Conservation (phyloP, 2,113 vertebrate species). For the Columba janthina region DNA sequence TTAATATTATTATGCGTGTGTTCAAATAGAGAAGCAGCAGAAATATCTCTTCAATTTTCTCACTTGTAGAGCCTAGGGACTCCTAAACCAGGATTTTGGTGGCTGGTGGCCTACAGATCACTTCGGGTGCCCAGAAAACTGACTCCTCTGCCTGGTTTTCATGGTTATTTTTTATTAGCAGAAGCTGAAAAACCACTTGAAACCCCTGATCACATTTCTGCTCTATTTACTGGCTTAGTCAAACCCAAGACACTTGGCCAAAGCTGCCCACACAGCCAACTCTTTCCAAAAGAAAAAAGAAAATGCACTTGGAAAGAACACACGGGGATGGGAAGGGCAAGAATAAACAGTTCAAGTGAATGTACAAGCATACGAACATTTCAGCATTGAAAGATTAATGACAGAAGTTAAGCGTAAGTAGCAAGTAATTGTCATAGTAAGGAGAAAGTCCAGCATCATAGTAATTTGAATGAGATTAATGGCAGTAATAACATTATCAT, state of each 20-base stretch:
- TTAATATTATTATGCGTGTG: background rate
- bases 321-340: background rate
- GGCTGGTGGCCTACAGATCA: constrained; percentile 27
- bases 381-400: background rate
- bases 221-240: background rate
- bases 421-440: constrained; percentile 18
- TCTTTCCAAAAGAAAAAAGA: background rate
- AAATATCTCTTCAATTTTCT: constrained; percentile 44
- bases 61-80: background rate
- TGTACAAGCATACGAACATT: background rate
- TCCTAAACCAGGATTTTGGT: constrained; percentile 19
- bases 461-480: constrained; percentile 41
- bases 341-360: background rate
- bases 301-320: background rate
- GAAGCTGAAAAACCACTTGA: background rate
- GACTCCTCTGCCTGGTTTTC: background rate
- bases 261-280: background rate
- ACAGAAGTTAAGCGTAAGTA: background rate
- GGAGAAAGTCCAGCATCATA: constrained; percentile 28
- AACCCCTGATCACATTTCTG: background rate
- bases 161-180: constrained; percentile 7
- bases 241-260: background rate
- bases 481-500: constrained; percentile 36
- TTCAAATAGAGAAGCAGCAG: constrained; percentile 20
- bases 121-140: constrained; percentile 2